Conservation (phyloP, 2,113 vertebrate species). For the Podilymbus podiceps region DNA sequence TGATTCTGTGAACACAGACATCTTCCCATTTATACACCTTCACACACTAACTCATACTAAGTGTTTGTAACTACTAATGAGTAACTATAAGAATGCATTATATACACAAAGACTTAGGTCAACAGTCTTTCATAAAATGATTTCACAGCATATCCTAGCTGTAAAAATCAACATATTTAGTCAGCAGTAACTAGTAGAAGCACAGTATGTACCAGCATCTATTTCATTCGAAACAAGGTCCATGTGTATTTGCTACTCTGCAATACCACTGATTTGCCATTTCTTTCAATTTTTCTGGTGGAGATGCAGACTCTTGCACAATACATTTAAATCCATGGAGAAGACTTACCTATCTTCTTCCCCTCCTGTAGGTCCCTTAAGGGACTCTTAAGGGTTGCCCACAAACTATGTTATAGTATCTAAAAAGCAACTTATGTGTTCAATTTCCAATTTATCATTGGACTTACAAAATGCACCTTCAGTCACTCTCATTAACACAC, state of each 20-base stretch:
- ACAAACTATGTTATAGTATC: background rate
- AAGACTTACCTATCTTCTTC: background rate
- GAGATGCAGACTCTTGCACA: background rate
- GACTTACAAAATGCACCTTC: background rate
- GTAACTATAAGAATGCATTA: background rate
- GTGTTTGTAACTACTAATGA: background rate
- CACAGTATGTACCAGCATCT: background rate
- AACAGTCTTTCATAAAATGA: background rate
- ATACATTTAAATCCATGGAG: background rate
- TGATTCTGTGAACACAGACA: background rate
- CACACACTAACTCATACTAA: background rate
- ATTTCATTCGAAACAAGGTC: background rate
- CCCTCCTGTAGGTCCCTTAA: background rate
- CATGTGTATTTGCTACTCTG: background rate
- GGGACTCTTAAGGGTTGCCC: background rate
- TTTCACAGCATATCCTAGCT: background rate
- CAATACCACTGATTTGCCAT: background rate
- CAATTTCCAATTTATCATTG: background rate
- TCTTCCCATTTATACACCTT: background rate
- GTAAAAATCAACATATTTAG: background rate
- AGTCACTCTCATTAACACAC: background rate
- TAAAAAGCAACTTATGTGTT: background rate
- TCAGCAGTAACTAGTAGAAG: background rate
- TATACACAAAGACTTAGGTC: background rate
- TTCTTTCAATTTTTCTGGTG: background rate